phyloP scores from a whole-genome alignment of 2,113 vertebrate species.

The Desmodus rotundus region DNA sequence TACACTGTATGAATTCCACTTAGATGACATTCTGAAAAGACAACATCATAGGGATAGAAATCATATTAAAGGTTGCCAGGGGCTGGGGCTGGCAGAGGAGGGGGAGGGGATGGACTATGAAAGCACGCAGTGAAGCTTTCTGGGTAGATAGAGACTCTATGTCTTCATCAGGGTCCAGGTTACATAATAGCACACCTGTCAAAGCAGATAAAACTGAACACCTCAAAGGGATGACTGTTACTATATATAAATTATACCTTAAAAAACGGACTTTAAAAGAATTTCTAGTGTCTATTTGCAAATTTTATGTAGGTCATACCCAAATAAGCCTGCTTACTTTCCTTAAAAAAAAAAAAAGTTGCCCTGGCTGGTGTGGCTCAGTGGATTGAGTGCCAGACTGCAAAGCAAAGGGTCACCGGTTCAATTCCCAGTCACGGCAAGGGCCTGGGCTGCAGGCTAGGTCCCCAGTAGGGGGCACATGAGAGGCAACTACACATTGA shows the following conservation, averaged over 20 bases:
- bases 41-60: background rate
- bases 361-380: no score
- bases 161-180: background rate
- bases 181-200: background rate
- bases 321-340: background rate
- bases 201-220: constrained; percentile 13
- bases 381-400: no score
- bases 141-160: background rate
- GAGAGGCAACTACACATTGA: no score
- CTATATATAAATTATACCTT: background rate
- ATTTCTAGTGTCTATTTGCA: background rate
- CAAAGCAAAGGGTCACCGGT: no score
- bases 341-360: background rate
- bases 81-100: background rate
- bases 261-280: background rate
- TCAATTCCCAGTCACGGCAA: no score
- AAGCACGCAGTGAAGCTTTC: background rate
- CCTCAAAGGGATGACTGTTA: background rate
- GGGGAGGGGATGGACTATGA: background rate
- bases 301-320: background rate
- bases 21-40: background rate
- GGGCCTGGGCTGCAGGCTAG: no score
- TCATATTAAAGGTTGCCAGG: background rate
- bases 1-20: background rate
- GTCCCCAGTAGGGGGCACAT: no score